Conservation (phyloP, 1,140 invertebrate genomes). For the Phthorimaea operculella region DNA sequence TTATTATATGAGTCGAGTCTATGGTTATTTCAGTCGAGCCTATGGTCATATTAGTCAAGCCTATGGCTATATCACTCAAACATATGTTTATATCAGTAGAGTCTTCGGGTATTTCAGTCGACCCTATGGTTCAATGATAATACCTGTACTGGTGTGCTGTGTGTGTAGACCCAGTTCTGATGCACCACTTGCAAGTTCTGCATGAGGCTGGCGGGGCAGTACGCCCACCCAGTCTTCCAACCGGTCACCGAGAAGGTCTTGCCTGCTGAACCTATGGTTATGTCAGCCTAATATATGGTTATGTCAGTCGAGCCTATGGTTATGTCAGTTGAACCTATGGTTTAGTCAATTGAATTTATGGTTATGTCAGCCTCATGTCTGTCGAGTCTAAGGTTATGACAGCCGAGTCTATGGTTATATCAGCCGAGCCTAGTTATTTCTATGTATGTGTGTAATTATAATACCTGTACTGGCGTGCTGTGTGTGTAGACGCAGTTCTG, state of each 20-base stretch:
- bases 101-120: no score
- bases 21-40: no score
- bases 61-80: no score
- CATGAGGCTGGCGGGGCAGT: constrained; percentile 84
- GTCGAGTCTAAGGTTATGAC: constrained; percentile 93
- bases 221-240: constrained; percentile 95
- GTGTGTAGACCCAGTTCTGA: constrained; percentile 91
- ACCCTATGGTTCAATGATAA: no score
- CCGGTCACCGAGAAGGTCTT: constrained; percentile 98
- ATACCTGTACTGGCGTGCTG: constrained; percentile 82
- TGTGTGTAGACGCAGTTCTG: constrained; percentile 92
- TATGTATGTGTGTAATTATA: no score
- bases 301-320: no score
- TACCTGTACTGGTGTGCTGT: constrained; percentile 74
- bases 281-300: constrained; percentile 70
- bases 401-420: constrained; percentile 61
- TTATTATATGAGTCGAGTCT: no score
- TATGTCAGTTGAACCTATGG: no score
- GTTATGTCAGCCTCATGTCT: no score
- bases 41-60: no score
- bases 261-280: constrained; percentile 95
- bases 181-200: constrained; percentile 83
- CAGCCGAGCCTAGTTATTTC: no score
- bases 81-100: no score
- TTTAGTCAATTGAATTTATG: constrained; percentile 72